Base-by-base conservation (phyloP, 2,888 invertebrate species). In the Sipunculus nudus region DNA sequence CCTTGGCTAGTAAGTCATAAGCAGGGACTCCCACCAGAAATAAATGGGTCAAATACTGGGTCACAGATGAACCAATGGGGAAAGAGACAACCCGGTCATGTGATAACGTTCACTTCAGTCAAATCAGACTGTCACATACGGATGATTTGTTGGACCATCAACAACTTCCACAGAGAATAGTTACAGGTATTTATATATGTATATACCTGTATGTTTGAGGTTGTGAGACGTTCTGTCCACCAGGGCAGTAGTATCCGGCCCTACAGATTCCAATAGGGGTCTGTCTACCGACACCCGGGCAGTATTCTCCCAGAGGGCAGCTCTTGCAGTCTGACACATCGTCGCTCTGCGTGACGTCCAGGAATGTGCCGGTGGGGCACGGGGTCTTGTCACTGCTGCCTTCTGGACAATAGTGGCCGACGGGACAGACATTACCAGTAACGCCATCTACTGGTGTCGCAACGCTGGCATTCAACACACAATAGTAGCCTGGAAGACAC, bases 181-280 rank as follows among this genome's bases (percentile, higher is more conserved):
- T n/a, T n/a, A n/a, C n/a, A n/a, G n/a, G n/a, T n/a, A n/a, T n/a
- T n/a, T n/a, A n/a, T n/a, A 16, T 16, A 35, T 5, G n/a, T 16
- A 45, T 48, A 26, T 65, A 80, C 48, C 75, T 78, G 67, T 74
- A 76, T 26, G 71, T 70, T 48, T 69, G 49, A 16, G 81, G 81
- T 16, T 72, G 70, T 8, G 78, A 74, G 4, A 71, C 68, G 61
- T 76, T 78, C 62, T 80, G 79, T 16, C 75, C 75, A 28, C 71
- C 70, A 16, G 81, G 79, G 54, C 81, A 80, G 63, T 75, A 81
- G 62, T 78, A 80, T 6, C 80, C 80, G 10, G 75, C 68, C 45
- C 61, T 62, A 63, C 81, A 81, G 65, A 71, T 64, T n/a, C 77
- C 79, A 0, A 66, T 57, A 0, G 80, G 78, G 4, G 64, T 23